A percentile compares a stretch with the other conserved stretches of the same genome.
Evolutionary conservation across 2,113 vertebrate genomes (phyloP).

Genomic region (Toxotes jaculatrix): DNA sequence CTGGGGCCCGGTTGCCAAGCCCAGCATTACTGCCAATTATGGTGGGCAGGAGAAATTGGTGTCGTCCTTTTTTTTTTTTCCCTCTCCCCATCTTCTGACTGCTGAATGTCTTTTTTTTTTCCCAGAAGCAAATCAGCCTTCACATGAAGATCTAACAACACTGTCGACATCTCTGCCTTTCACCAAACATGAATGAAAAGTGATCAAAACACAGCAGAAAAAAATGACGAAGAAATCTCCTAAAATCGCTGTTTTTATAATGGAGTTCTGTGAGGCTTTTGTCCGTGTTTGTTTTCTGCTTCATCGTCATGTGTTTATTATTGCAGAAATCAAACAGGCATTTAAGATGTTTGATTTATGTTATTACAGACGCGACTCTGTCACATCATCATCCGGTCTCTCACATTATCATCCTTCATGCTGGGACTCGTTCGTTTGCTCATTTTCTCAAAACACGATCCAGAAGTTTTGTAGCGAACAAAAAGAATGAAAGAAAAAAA

Average conservation of each 20-base stretch:
- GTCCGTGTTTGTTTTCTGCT: not conserved
- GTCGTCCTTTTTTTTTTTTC: slow-evolving; percentile 42
- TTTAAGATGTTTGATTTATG: slow-evolving; percentile 38
- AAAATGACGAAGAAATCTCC: not conserved
- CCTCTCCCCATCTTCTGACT: slow-evolving; percentile 19
- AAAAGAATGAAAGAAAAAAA: slow-evolving; percentile 9
- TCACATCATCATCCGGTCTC: slow-evolving; percentile 24
- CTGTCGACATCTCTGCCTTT: slow-evolving; percentile 24
- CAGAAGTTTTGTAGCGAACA: slow-evolving; percentile 41
- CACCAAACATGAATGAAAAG: slow-evolving; percentile 31
- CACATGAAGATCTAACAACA: slow-evolving; percentile 42
- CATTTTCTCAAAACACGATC: slow-evolving; percentile 37
- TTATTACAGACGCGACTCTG: slow-evolving; percentile 30
- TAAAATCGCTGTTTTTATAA: slow-evolving; percentile 1
- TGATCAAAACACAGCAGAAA: slow-evolving; percentile 32
- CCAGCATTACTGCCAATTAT: slow-evolving; percentile 79
- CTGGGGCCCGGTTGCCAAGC: slow-evolving; percentile 67
- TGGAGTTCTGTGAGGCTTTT: slow-evolving; percentile 19
- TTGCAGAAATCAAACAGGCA: slow-evolving; percentile 23
- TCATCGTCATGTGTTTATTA: not conserved
- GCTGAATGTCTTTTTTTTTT: slow-evolving; percentile 62
- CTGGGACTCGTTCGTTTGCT: slow-evolving; percentile 21
- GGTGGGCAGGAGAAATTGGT: slow-evolving; percentile 61
- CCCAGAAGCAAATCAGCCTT: slow-evolving; percentile 47
- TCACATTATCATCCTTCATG: slow-evolving; percentile 35